Evolutionary conservation across 1,140 invertebrate genomes (phyloP), one percentile per base, ranked within the genome.

Genomic region (Drosophila equinoxialis): DNA sequence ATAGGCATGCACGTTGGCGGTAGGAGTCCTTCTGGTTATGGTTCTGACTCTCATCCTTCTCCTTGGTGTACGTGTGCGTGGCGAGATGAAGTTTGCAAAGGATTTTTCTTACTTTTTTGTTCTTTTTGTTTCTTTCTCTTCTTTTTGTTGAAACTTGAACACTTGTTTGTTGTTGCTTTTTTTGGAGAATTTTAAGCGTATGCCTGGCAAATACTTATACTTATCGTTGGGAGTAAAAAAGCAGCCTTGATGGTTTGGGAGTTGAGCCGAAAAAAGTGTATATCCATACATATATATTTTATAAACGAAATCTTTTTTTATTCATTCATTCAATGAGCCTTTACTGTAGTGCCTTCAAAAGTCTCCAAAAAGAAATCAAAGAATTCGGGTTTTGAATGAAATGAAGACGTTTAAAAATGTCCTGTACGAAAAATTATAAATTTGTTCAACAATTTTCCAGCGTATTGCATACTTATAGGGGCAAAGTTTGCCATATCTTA

Each of bases 61-160:
- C 55, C 66, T 51, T 23, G 45, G 45, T 51, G 83, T 77, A 86
- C 83, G 83, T 86, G 79, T 86, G 79, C 83, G 66, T 87, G 68
- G 69, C 66, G 45, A 61, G 45, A 61, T 55, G 65, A 73, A 77
- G 67, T 83, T 80, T 74, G 62, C 48, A 80, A 83, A 77, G 84
- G 71, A 82, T 89, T 80, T 70, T 45, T 23, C 59, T 77, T 58
- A 58, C 41, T 37, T 39, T 51, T 20, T 70, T 8, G 14, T 51
- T 51, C 7, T 23, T 20, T 51, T 51, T 8, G 20, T 11, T 51
- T 51, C 8, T 51, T 11, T 17, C n/a, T 45, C 6, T 17, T 48
- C 14, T 48, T 48, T 48, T 17, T 48, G 17, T 51, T 51, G 20
- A 10, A 51, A 51, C 17, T 51, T 51, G 8, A 58, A 58, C 55